A percentile compares a stretch with the other conserved stretches of the same genome.
Evolutionary conservation across 2,797 vertebrate genomes (phyloP).

Genomic region (Sciaenops ocellatus): DNA sequence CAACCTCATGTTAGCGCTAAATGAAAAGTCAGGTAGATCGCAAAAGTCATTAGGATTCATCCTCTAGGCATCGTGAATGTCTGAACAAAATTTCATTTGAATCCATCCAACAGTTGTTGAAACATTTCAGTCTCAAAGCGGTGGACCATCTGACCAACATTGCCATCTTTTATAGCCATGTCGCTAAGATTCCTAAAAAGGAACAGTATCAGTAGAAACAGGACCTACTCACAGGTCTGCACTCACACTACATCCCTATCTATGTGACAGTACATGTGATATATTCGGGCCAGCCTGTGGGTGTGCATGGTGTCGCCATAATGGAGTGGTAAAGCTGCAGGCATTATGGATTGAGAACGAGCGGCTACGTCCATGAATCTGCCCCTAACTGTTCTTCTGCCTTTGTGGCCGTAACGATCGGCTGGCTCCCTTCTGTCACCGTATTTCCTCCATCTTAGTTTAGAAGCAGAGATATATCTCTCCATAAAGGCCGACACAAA

Average conservation of each 20-base stretch:
- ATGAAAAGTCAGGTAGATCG: background rate
- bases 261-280: constrained; percentile 70
- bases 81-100: background rate
- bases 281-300: constrained; percentile 66
- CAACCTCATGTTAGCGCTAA: background rate
- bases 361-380: constrained; percentile 82
- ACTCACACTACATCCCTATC: constrained; percentile 32
- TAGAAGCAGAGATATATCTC: constrained; percentile 83
- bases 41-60: background rate
- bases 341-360: constrained; percentile 80
- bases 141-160: background rate
- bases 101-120: background rate
- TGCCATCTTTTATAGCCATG: background rate
- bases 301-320: constrained; percentile 76
- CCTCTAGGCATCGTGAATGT: background rate
- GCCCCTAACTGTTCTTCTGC: constrained; percentile 79
- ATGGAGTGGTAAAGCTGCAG: constrained; percentile 83
- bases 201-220: background rate
- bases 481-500: constrained; percentile 81
- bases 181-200: constrained; percentile 2
- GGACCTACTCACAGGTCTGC: constrained; percentile 15
- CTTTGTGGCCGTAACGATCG: constrained; percentile 84
- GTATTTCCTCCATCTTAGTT: constrained; percentile 85
- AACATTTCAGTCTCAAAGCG: background rate
- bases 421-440: constrained; percentile 78